Evolutionary conservation across 2,888 invertebrate genomes (phyloP), one percentile per base, ranked within the genome.

Genomic region (Sepioteuthis lessoniana): DNA sequence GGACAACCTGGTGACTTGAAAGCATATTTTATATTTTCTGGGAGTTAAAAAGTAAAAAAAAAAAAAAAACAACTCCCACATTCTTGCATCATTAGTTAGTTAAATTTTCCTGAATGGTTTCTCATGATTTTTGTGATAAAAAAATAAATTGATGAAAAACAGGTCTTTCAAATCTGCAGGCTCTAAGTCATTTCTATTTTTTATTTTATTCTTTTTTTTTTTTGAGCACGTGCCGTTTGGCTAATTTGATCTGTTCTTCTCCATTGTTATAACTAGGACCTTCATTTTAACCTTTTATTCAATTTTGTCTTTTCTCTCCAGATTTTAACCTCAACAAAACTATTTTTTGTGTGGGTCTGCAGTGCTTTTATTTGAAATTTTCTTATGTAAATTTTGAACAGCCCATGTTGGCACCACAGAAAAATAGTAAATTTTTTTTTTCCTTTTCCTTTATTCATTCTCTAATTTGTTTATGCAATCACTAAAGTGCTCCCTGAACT

Each of bases 321-420:
- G 76, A 76, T 76, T 76, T 35, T 4, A 35, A 35, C n/a, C 76
- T n/a, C n/a, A 76, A 76, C 76, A 76, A 76, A 76, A 35, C 35
- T 76, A 3, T 25, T 76, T 76, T n/a, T 76, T 76, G n/a, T 76
- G 13, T 16, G n/a, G n/a, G 10, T 35, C n/a, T 16, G n/a, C 35
- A 19, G n/a, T n/a, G 76, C 76, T 76, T 76, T 76, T 76, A 76
- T 76, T 76, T 76, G 76, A 76, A 76, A 76, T 76, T 76, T 76
- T 35, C 76, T 76, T 35, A 76, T 76, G 76, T 76, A 76, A 76
- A 76, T 76, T 76, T 76, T 76, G 76, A 16, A 76, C 76, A n/a
- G 19, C 76, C n/a, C n/a, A 76, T 76, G 76, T 76, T 76, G 76
- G 76, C 76, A 76, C 76, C 76, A 76, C n/a, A 76, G n/a, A 76